These are phyloP conservation scores for Gastracanthus pulcherrimus DNA, from an alignment of 2,888 invertebrate species.

Conservation along the genomic window DNA sequence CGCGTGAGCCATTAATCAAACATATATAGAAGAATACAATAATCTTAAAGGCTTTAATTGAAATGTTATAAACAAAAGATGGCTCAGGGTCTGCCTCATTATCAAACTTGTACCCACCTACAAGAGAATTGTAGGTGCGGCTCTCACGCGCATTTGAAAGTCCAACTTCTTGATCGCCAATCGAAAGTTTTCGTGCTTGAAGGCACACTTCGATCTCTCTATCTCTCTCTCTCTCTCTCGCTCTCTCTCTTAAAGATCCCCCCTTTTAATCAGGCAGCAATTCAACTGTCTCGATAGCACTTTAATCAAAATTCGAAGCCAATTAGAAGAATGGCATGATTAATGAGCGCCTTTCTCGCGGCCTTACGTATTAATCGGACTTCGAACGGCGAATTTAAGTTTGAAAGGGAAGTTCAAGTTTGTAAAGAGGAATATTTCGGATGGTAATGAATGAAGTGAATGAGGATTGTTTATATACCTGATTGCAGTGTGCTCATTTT, in stretches of 20 bases:
- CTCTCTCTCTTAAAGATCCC: too few species aligned
- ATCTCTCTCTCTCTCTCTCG: neutral
- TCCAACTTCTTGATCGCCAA: slow-evolving; percentile 31
- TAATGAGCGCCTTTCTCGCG: slow-evolving; percentile 31
- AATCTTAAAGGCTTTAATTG: too few species aligned
- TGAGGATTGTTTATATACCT: neutral
- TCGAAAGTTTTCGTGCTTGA: slow-evolving; percentile 31
- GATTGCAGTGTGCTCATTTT: neutral
- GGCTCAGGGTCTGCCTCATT: neutral
- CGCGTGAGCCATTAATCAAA: too few species aligned
- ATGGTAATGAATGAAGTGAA: neutral
- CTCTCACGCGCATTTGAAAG: too few species aligned
- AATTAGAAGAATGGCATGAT: slow-evolving; percentile 38
- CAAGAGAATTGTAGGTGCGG: too few species aligned
- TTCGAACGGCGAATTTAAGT: slow-evolving; percentile 19
- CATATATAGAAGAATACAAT: too few species aligned
- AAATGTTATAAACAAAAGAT: too few species aligned
- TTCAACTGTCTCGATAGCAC: slow-evolving; percentile 29
- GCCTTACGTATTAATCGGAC: slow-evolving; percentile 30
- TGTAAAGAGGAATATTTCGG: neutral
- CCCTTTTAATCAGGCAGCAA: slow-evolving; percentile 32
- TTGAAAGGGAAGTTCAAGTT: slow-evolving; percentile 1
- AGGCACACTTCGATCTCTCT: neutral
- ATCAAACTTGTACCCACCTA: too few species aligned
- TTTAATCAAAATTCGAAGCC: slow-evolving; percentile 49